A percentile compares a stretch with the other conserved stretches of the same genome.
phyloP scores from a whole-genome alignment of 2,888 invertebrate species.

The Melanostoma mellinum region DNA sequence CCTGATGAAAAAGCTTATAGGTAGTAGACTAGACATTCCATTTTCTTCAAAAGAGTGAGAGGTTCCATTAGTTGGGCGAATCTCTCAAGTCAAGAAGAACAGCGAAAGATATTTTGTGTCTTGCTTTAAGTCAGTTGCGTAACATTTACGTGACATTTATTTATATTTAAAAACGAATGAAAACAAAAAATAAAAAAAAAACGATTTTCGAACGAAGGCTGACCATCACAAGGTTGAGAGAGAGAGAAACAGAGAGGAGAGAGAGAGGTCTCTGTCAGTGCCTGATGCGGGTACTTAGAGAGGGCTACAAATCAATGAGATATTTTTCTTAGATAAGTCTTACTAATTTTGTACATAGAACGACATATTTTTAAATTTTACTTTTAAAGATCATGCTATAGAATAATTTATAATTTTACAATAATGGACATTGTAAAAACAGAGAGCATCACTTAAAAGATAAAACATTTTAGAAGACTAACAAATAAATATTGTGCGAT shows the following conservation, averaged over 20 bases:
- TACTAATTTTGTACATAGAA: conserved; percentile 62
- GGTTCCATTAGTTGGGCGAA: conserved; percentile 2
- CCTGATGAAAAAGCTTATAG: conserved; percentile 82
- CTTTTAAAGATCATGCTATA: conserved; percentile 50
- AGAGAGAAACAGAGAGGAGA: neutral
- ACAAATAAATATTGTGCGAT: neutral
- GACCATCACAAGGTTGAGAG: neutral
- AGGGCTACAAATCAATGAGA: neutral
- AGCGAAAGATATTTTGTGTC: conserved; percentile 48
- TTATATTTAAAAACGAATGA: conserved; percentile 41
- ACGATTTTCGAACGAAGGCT: conserved; percentile 3
- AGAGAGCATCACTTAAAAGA: too few species aligned
- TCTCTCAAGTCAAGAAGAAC: conserved; percentile 28
- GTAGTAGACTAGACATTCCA: conserved; percentile 74
- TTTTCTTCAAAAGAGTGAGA: conserved; percentile 14
- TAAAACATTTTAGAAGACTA: neutral
- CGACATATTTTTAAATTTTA: conserved; percentile 35
- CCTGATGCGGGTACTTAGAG: neutral
- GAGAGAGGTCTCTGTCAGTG: too few species aligned
- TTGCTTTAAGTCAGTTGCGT: conserved; percentile 79
- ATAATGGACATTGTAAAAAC: neutral
- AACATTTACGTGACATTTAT: conserved; percentile 78
- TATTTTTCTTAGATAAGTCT: conserved; percentile 30
- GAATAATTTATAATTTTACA: conserved; percentile 38
- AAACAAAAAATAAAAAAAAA: neutral